phyloP scores from a whole-genome alignment of 2,797 vertebrate genomes.

The Eulemur coronatus region DNA sequence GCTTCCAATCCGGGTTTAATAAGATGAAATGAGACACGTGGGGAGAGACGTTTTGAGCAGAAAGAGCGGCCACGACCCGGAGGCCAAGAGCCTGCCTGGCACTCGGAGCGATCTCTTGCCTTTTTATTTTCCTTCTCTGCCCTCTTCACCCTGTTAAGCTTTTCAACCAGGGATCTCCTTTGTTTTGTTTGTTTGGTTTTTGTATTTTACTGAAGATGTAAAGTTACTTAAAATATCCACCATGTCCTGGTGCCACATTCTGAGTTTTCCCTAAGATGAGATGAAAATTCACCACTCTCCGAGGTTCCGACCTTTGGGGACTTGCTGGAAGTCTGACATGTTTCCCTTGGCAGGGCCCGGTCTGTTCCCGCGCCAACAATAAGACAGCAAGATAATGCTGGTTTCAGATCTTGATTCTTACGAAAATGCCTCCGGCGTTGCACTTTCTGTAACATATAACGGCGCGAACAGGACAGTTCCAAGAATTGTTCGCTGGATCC shows the following conservation, averaged over 20 bases:
- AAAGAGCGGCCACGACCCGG: too few species aligned
- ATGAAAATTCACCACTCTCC: not conserved
- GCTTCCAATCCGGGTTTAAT: accelerated
- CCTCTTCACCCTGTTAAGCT: not conserved
- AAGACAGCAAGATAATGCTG: constrained; percentile 32
- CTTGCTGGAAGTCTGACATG: constrained; percentile 31
- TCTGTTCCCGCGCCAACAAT: constrained; percentile 20
- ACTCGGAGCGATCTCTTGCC: accelerated
- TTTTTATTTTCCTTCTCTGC: accelerated
- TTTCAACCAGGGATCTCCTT: not conserved
- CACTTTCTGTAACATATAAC: not conserved
- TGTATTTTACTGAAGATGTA: not conserved
- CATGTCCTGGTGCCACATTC: not conserved
- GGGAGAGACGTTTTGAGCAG: not conserved
- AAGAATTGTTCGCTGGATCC: not conserved
- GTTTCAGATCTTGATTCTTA: constrained; percentile 48
- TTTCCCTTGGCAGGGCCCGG: not conserved
- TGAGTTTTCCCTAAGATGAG: constrained; percentile 37
- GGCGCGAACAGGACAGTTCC: constrained; percentile 2
- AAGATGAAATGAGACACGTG: not conserved
- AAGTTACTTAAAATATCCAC: constrained; percentile 21
- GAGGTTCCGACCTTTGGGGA: constrained; percentile 51
- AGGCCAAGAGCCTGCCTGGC: accelerated
- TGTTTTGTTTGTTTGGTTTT: not conserved
- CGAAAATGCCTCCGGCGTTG: not conserved